Evolutionary conservation across 2,797 vertebrate species (phyloP), one percentile per base, ranked within the genome.

Genomic region (Peromyscus nudipes): DNA sequence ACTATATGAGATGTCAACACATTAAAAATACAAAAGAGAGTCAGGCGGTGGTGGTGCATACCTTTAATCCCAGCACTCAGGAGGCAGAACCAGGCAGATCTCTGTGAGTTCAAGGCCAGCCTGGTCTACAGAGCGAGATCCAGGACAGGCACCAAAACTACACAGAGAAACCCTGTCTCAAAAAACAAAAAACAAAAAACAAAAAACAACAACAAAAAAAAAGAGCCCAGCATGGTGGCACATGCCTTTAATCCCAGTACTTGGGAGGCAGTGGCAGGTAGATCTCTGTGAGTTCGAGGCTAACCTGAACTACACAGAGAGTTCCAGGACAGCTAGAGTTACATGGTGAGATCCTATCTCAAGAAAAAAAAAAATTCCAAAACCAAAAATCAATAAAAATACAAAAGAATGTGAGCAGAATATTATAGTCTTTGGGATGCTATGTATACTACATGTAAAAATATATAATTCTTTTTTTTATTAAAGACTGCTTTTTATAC

Each of bases 21-120:
- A 25, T 57, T 93, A 91, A 96, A 96, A 94, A 76, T 77, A 94
- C n/a, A 93, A 49, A 49, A 83, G 94, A 60, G 21, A 93, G 6
- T 19, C 43, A 3, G 7, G 29, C 29, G 34, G 23, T 49, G 43
- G 31, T 52, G 46, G 11, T 11, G n/a, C 16, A 16, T 31, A 64
- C 17, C 11, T 34, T 67, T 85, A 67, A 67, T 85, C 6, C 46
- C 62, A 84, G 82, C 6, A 85, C 62, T 67, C 19, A 3, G 31
- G 43, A 85, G 43, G 83, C 21, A 85, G 40, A 34, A 40, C 10
- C 82, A 67, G 62, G 21, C 8, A 8, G 83, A 85, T n/a, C 4
- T 67, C 29, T 85, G 29, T 85, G 62, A 85, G 16, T 43, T 46
- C 10, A 8, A 83, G 57, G 27, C 40, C 40, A 84, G 11, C 60